A percentile compares a stretch with the other conserved stretches of the same genome.
Evolutionary conservation across 2,888 invertebrate species (phyloP).

Genomic region (Incurvaria masculella): DNA sequence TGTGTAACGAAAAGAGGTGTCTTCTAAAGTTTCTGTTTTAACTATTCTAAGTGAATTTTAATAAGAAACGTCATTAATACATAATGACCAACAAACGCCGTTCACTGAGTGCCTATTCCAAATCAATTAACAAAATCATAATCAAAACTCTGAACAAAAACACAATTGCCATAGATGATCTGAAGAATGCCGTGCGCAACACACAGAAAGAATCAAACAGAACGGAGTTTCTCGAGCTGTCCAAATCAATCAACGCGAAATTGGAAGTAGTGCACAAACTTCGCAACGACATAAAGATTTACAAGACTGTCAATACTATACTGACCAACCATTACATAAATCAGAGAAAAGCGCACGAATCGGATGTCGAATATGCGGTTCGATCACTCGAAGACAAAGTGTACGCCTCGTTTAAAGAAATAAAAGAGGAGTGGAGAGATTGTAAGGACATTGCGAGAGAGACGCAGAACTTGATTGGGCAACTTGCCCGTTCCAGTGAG

Average conservation of each 20-base stretch:
- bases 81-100: background rate
- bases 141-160: slow-evolving; percentile 35
- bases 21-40: too few species aligned
- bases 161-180: slow-evolving; percentile 34
- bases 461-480: too few species aligned
- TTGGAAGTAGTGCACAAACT: slow-evolving; percentile 42
- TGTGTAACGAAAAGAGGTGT: too few species aligned
- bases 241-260: slow-evolving; percentile 34
- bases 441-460: too few species aligned
- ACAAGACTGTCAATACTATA: slow-evolving; percentile 44
- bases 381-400: slow-evolving; percentile 36
- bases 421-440: slow-evolving; percentile 19
- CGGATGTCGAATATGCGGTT: slow-evolving; percentile 34
- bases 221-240: slow-evolving; percentile 22
- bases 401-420: slow-evolving; percentile 33
- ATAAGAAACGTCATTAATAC: too few species aligned
- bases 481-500: too few species aligned
- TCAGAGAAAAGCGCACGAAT: slow-evolving; percentile 39
- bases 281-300: slow-evolving; percentile 47
- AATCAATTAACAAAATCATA: background rate
- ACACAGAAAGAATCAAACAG: slow-evolving; percentile 35
- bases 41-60: too few species aligned
- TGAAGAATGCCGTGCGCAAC: slow-evolving; percentile 29
- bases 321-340: slow-evolving; percentile 47
- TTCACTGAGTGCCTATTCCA: background rate